Percentiles rank a stretch among this genome's conserved stretches.
Conservation (phyloP, 2,797 vertebrate genomes). For the Chloroceryle inda region DNA sequence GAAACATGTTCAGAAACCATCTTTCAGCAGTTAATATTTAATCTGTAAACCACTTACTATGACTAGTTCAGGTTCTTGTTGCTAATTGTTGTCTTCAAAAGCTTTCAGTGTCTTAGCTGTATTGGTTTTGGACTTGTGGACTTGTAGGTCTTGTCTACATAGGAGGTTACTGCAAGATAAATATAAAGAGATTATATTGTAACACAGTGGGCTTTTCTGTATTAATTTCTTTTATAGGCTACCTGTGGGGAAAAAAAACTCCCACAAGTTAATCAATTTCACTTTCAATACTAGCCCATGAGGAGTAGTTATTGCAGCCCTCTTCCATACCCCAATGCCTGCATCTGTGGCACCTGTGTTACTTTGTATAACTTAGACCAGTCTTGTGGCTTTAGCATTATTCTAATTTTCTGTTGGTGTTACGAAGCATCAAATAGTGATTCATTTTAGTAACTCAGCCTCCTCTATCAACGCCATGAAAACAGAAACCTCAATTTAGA, state of each 20-base stretch:
- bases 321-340: background rate
- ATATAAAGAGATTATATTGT: background rate
- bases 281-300: background rate
- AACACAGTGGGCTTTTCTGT: background rate
- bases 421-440: background rate
- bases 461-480: background rate
- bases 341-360: background rate
- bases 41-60: background rate
- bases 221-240: background rate
- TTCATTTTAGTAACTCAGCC: background rate
- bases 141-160: background rate
- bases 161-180: background rate
- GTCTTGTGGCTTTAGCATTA: no score
- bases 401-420: background rate
- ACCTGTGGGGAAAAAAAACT: background rate
- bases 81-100: background rate
- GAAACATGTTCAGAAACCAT: background rate
- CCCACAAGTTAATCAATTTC: background rate
- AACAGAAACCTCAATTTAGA: background rate
- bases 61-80: background rate
- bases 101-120: background rate
- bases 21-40: background rate
- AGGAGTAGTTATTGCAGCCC: background rate
- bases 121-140: background rate
- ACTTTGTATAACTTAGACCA: background rate